Conservation (phyloP, 2,888 invertebrate genomes). For the Melanostoma scalare region DNA sequence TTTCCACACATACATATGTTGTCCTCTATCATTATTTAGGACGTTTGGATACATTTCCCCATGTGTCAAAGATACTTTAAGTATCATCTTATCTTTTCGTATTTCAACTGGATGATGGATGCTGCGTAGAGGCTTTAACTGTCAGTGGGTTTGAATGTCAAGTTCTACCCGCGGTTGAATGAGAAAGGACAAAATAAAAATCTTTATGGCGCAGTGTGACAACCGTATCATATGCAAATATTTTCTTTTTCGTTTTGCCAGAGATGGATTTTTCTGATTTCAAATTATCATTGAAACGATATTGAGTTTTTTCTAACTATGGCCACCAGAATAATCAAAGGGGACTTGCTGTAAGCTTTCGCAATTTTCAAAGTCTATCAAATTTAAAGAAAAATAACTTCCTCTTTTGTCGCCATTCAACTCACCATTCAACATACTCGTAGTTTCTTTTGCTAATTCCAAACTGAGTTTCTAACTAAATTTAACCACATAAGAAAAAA, state of each 20-base stretch:
- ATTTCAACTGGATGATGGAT: constrained; percentile 38
- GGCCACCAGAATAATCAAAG: background rate
- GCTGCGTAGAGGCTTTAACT: constrained; percentile 33
- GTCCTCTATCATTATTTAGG: too few relatives aligned
- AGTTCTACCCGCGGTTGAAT: constrained; percentile 26
- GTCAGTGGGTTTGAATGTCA: constrained; percentile 53
- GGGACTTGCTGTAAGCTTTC: too few relatives aligned
- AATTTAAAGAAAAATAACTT: too few relatives aligned
- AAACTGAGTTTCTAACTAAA: too few relatives aligned
- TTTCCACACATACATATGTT: background rate
- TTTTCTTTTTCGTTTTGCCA: background rate
- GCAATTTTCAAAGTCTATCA: too few relatives aligned
- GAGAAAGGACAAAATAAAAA: constrained; percentile 27
- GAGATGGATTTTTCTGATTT: constrained; percentile 25
- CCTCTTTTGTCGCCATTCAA: too few relatives aligned
- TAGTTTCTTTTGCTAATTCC: too few relatives aligned
- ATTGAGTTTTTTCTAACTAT: constrained; percentile 4
- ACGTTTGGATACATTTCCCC: background rate
- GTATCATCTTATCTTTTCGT: constrained; percentile 23
- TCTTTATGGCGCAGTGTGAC: constrained; percentile 19
- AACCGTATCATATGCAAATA: constrained; percentile 22
- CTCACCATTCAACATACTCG: too few relatives aligned
- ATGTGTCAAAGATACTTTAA: constrained; percentile 29
- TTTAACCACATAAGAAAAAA: too few relatives aligned
- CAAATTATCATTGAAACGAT: constrained; percentile 7